Conservation (phyloP, 2,113 vertebrate genomes). For the Centrocercus urophasianus region DNA sequence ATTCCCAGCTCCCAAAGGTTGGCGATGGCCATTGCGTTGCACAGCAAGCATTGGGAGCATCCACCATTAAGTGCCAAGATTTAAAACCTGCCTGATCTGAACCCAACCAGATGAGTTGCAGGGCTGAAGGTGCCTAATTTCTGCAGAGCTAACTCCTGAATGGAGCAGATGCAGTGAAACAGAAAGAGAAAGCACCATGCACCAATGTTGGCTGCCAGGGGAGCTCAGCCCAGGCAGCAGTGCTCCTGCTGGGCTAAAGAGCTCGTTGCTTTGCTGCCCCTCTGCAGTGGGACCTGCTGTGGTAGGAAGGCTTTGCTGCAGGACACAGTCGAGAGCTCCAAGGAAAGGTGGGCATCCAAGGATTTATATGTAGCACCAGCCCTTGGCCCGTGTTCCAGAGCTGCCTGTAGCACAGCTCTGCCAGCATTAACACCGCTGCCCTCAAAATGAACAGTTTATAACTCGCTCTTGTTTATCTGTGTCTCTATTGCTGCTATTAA, state of each 20-base stretch:
- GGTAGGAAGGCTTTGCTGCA: background rate
- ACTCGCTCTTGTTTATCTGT: constrained; percentile 70
- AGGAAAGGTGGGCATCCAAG: background rate
- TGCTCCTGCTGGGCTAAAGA: background rate
- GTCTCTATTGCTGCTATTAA: constrained; percentile 71
- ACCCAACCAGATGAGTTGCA: background rate
- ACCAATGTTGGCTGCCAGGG: background rate
- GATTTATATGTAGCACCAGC: background rate
- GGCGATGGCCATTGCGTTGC: background rate
- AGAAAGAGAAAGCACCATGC: background rate
- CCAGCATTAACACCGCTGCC: background rate
- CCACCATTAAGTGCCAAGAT: background rate
- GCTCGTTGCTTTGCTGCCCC: background rate
- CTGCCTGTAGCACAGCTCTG: background rate
- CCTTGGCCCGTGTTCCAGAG: background rate
- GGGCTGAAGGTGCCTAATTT: background rate
- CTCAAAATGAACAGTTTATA: constrained; percentile 65
- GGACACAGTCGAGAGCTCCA: background rate
- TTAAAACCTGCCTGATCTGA: background rate
- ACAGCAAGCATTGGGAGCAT: background rate
- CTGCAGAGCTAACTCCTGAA: background rate
- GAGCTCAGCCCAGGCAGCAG: background rate
- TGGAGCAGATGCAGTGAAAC: background rate
- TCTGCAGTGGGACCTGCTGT: rapidly evolving
- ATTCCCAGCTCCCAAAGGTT: background rate